These are phyloP conservation scores for Bagarius yarrelli DNA, from an alignment of 2,113 vertebrate species.

Conservation along the genomic window DNA sequence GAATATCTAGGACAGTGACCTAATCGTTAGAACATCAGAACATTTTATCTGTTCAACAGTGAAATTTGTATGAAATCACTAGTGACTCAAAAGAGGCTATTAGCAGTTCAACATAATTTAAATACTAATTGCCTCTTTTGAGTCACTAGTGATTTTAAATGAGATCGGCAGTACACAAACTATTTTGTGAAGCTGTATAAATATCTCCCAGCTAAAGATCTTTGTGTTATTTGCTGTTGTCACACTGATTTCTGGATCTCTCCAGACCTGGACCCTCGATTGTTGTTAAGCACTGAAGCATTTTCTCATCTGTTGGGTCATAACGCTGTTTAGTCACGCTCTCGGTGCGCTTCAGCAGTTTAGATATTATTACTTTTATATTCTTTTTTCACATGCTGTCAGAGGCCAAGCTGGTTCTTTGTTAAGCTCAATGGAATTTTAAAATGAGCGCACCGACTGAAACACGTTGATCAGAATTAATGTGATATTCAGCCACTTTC, in stretches of 20 bases:
- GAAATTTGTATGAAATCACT: not conserved
- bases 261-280: not conserved
- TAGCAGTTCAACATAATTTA: not conserved
- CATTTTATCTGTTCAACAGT: not conserved
- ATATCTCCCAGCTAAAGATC: constrained; percentile 21
- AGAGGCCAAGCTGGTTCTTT: not conserved
- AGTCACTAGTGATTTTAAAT: not conserved
- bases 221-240: constrained; percentile 46
- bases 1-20: not conserved
- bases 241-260: constrained; percentile 40
- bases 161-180: not conserved
- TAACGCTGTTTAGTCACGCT: constrained; percentile 35
- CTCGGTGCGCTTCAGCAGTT: constrained; percentile 23
- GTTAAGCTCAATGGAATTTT: not conserved
- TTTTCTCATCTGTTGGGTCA: constrained; percentile 28
- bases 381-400: constrained; percentile 18
- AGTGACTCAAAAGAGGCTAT: not conserved
- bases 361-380: constrained; percentile 36
- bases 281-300: constrained; percentile 7
- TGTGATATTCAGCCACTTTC: not conserved
- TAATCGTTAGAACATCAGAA: not conserved
- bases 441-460: not conserved
- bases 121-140: not conserved
- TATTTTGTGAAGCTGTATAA: constrained; percentile 28
- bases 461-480: not conserved